phyloP scores from a whole-genome alignment of 2,888 invertebrate species.

The Agrotis puta region DNA sequence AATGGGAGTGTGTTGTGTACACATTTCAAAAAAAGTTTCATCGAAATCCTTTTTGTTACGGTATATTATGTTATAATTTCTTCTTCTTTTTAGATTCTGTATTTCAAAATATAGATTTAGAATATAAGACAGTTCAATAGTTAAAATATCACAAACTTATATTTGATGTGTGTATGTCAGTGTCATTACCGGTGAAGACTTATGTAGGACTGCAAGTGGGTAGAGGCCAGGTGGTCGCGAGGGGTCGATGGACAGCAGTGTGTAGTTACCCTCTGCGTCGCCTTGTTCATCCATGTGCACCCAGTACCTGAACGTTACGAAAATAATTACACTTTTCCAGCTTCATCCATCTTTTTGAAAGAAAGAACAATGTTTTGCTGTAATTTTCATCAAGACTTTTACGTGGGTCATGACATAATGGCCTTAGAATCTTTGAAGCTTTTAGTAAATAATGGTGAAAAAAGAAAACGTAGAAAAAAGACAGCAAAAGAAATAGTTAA shows the following conservation, averaged over 20 bases:
- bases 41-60: no score
- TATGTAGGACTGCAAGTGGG: constrained; percentile 94
- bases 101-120: no score
- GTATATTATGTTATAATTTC: no score
- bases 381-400: not conserved
- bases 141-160: no score
- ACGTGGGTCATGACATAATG: not conserved
- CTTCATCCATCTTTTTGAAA: not conserved
- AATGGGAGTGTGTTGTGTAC: not conserved
- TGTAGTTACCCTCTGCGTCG: constrained; percentile 98
- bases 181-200: constrained; percentile 93
- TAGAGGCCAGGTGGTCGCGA: constrained; percentile 93
- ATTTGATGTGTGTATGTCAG: no score
- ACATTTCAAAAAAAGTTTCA: no score
- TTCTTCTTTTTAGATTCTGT: no score
- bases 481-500: not conserved
- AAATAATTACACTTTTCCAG: not conserved
- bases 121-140: no score
- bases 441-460: not conserved
- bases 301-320: constrained; percentile 92
- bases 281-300: constrained; percentile 98
- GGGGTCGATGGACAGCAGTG: constrained; percentile 93
- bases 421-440: no score
- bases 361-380: not conserved
- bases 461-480: constrained; percentile 4